These are phyloP conservation scores for Micromys minutus DNA, from an alignment of 2,113 vertebrate species.

Conservation along the genomic window DNA sequence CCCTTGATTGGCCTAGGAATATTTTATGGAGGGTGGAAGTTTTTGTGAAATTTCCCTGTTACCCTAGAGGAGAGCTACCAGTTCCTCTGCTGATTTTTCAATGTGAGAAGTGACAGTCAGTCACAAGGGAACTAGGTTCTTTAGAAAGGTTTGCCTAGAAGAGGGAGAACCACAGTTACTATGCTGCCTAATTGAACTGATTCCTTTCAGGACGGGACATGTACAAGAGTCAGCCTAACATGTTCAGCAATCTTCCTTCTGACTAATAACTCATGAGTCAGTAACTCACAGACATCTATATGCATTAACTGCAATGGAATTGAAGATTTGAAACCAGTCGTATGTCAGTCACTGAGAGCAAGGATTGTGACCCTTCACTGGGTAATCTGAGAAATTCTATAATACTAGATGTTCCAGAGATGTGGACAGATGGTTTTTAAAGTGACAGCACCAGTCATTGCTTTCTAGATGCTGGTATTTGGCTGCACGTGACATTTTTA, in stretches of 20 bases:
- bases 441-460: background rate
- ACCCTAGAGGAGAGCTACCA: background rate
- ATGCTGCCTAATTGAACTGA: background rate
- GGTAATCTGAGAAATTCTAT: background rate
- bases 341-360: background rate
- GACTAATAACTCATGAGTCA: background rate
- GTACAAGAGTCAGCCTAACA: background rate
- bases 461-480: background rate
- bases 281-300: background rate
- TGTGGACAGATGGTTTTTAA: slow-evolving; percentile 20
- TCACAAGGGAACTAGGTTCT: background rate
- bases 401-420: slow-evolving; percentile 11
- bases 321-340: slow-evolving; percentile 1
- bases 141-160: slow-evolving; percentile 19
- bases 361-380: slow-evolving; percentile 25
- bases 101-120: background rate
- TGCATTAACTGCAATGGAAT: background rate
- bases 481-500: background rate
- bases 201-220: background rate
- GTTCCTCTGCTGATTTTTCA: background rate
- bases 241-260: background rate
- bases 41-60: slow-evolving; percentile 39
- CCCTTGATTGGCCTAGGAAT: background rate
- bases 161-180: background rate
- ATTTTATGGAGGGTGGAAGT: background rate